Evolutionary conservation across 2,888 invertebrate genomes (phyloP).

Genomic region (Eupelmus urozonus): DNA sequence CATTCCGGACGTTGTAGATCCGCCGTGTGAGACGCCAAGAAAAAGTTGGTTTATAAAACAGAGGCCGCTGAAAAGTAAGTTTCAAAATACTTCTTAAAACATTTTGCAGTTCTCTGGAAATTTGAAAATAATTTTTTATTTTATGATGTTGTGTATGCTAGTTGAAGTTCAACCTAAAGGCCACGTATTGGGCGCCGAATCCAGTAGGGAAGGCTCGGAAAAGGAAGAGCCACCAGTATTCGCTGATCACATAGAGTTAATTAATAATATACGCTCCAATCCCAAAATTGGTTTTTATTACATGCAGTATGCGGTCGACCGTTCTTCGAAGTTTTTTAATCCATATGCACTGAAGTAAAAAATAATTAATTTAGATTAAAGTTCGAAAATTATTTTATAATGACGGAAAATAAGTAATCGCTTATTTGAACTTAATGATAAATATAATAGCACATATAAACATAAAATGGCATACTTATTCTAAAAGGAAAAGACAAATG

Average conservation of each 20-base stretch:
- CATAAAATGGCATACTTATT: too few species aligned
- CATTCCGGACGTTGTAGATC: slow-evolving; percentile 45
- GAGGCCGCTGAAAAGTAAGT: slow-evolving; percentile 59
- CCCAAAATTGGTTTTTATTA: slow-evolving; percentile 86
- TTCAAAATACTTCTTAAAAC: not conserved
- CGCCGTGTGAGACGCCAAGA: slow-evolving; percentile 25
- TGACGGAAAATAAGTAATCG: too few species aligned
- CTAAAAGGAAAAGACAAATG: too few species aligned
- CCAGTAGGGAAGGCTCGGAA: not conserved
- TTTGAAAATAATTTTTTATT: slow-evolving; percentile 30
- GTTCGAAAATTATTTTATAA: not conserved
- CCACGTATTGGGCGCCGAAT: slow-evolving; percentile 43
- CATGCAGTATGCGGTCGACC: slow-evolving; percentile 86
- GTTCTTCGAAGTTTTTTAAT: slow-evolving; percentile 85
- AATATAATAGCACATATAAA: too few species aligned
- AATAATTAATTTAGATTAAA: not conserved
- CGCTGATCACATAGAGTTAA: slow-evolving; percentile 77
- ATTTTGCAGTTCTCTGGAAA: not conserved
- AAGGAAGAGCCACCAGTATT: slow-evolving; percentile 66
- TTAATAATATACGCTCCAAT: slow-evolving; percentile 79
- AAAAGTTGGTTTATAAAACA: slow-evolving; percentile 51
- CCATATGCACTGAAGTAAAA: slow-evolving; percentile 86
- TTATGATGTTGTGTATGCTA: slow-evolving; percentile 8
- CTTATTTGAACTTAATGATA: too few species aligned
- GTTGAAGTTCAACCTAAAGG: slow-evolving; percentile 46